Conservation (phyloP, 1,140 invertebrate genomes). For the Penaeus chinensis region DNA sequence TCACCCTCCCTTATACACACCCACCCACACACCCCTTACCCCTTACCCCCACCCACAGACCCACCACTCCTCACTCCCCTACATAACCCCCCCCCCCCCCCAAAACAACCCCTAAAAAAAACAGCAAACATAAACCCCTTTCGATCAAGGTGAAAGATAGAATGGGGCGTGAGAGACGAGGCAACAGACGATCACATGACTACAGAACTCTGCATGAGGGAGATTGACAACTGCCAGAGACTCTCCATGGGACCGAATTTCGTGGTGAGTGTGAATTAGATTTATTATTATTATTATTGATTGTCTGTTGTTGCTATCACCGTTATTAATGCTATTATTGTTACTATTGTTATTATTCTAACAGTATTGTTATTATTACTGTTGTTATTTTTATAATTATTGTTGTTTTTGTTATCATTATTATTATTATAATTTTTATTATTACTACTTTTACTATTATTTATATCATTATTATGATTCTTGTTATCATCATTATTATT, state of each 20-base stretch:
- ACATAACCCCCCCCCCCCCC: no score
- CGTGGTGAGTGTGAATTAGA: constrained; percentile 75
- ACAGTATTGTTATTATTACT: no score
- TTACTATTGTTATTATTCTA: no score
- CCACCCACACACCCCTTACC: no score
- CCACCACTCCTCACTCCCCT: no score
- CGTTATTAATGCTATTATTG: no score
- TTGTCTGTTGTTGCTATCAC: no score
- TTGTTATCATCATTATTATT: background rate
- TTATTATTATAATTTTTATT: no score
- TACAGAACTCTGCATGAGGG: constrained; percentile 96
- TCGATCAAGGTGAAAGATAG: constrained; percentile 91
- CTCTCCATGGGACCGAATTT: constrained; percentile 98
- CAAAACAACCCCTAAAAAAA: background rate
- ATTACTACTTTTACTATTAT: background rate
- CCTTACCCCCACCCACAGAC: no score
- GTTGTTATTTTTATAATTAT: no score
- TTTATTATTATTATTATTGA: background rate
- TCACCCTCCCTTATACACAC: no score
- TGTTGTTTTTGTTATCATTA: no score
- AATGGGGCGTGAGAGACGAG: constrained; percentile 96
- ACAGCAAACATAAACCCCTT: background rate
- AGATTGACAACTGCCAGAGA: constrained; percentile 97
- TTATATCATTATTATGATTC: background rate
- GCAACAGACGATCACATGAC: constrained; percentile 99